Conservation (phyloP, 92 coral and sea anemone species). For the Zoanthus gigantus region DNA sequence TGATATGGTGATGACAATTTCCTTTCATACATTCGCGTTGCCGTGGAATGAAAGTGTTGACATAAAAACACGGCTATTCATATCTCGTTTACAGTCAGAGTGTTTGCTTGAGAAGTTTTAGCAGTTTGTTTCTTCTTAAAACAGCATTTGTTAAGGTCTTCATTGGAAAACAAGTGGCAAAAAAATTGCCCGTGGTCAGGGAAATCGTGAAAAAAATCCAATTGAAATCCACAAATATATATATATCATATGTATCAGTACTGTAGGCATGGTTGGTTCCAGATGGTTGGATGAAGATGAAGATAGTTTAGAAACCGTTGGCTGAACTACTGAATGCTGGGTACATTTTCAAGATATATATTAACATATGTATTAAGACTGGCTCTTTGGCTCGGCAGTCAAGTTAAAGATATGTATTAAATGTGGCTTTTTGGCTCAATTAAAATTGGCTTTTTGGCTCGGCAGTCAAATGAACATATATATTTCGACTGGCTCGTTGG, state of each 20-base stretch:
- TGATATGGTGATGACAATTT: slow-evolving; percentile 23
- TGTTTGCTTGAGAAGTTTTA: slow-evolving; percentile 13
- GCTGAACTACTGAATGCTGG: too few relatives aligned
- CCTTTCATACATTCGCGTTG: slow-evolving; percentile 3
- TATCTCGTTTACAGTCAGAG: slow-evolving; percentile 18
- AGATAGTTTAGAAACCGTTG: too few relatives aligned
- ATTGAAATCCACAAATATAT: too few relatives aligned
- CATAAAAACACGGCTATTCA: slow-evolving; percentile 18
- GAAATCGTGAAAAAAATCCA: slow-evolving; percentile 11
- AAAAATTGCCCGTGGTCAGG: slow-evolving; percentile 6
- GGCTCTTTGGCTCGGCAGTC: too few relatives aligned
- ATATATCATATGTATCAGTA: not conserved
- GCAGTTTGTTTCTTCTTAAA: slow-evolving; percentile 6
- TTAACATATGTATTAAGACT: too few relatives aligned
- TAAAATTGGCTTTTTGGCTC: too few relatives aligned
- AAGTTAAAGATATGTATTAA: too few relatives aligned
- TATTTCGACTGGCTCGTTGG: too few relatives aligned
- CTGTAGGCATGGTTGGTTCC: slow-evolving; percentile 8
- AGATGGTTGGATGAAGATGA: slow-evolving; percentile 13
- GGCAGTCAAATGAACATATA: too few relatives aligned
- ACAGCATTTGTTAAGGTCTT: slow-evolving; percentile 4
- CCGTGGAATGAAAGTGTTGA: slow-evolving; percentile 18
- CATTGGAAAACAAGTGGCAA: slow-evolving; percentile 23
- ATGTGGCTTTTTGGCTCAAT: too few relatives aligned
- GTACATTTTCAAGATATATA: too few relatives aligned